phyloP scores from a whole-genome alignment of 2,113 vertebrate genomes.

The Orcinus orca region DNA sequence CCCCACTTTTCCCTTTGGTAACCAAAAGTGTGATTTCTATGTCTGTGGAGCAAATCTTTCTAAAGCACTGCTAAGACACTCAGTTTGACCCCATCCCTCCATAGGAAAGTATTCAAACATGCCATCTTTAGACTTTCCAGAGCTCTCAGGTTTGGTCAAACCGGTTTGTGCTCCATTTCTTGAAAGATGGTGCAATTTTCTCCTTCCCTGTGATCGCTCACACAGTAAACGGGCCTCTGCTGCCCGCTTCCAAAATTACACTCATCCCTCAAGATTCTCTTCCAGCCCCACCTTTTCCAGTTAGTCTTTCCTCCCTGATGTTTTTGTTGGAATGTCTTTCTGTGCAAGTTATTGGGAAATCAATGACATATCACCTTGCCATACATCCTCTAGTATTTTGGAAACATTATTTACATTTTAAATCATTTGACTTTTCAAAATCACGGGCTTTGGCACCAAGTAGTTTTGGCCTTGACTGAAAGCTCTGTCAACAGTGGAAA shows the following conservation, averaged over 20 bases:
- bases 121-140: background rate
- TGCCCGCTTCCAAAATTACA: background rate
- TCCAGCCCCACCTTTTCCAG: background rate
- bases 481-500: background rate
- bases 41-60: background rate
- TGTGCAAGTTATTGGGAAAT: background rate
- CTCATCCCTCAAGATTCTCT: background rate
- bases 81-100: fast-evolving
- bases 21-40: background rate
- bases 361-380: background rate
- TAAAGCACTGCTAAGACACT: background rate
- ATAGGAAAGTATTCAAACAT: background rate
- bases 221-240: background rate
- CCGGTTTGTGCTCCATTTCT: background rate
- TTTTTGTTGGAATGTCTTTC: background rate
- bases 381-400: background rate
- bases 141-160: background rate
- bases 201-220: background rate
- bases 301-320: background rate
- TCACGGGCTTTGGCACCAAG: background rate
- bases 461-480: background rate
- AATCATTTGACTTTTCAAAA: conserved; percentile 45
- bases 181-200: background rate
- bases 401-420: conserved; percentile 14
- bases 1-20: background rate